These are phyloP conservation scores for Emys orbicularis DNA, from an alignment of 2,797 vertebrate genomes.

Conservation along the genomic window DNA sequence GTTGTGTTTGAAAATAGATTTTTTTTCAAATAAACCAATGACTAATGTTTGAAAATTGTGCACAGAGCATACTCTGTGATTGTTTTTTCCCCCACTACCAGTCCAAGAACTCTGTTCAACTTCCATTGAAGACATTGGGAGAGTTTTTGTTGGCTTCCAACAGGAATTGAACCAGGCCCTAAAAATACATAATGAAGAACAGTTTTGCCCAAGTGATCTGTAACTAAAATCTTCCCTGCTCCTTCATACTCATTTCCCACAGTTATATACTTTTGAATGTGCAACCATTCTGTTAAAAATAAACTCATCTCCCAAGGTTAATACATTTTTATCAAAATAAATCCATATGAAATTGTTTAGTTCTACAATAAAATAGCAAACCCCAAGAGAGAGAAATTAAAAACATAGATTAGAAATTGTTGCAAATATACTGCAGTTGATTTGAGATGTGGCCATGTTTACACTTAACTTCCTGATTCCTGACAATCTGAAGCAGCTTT, in stretches of 20 bases:
- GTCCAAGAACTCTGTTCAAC: not conserved
- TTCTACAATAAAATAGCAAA: not conserved
- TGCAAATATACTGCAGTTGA: not conserved
- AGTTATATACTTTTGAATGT: not conserved
- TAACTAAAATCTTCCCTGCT: not conserved
- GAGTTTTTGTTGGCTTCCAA: not conserved
- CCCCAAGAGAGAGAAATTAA: not conserved
- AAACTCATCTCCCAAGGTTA: not conserved
- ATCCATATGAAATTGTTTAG: not conserved
- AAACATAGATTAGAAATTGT: not conserved
- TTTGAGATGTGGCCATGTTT: not conserved
- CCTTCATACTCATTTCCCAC: not conserved
- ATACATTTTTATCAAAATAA: not conserved
- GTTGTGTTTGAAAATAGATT: not conserved
- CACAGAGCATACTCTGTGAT: not conserved
- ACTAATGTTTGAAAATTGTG: not conserved
- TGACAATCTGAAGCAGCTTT: slow-evolving; percentile 10
- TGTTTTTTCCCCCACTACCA: not conserved
- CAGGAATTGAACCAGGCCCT: not conserved
- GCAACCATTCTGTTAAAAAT: not conserved
- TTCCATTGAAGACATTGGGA: not conserved
- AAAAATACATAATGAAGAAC: not conserved
- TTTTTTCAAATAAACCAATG: not conserved
- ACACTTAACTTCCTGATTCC: rapidly evolving
- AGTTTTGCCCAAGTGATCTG: not conserved